These are phyloP conservation scores for Trachythela sp. DNA, from an alignment of 64 coral and sea anemone species.

Conservation along the genomic window DNA sequence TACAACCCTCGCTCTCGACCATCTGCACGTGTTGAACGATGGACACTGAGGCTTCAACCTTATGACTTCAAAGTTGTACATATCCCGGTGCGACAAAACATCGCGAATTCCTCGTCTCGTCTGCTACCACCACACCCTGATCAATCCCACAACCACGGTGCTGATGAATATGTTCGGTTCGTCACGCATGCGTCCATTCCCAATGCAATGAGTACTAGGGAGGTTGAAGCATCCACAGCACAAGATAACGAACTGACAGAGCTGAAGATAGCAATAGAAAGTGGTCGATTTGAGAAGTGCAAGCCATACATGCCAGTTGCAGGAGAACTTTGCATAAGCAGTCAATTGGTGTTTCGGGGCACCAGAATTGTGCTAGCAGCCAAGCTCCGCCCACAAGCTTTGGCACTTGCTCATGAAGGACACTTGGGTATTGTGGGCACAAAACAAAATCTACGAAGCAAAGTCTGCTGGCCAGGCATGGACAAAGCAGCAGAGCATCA, in stretches of 20 bases:
- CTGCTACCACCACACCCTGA: background rate
- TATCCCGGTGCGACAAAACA: background rate
- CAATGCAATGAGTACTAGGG: too few relatives aligned
- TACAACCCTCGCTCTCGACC: too few relatives aligned
- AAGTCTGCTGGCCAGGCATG: too few relatives aligned
- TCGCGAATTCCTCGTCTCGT: background rate
- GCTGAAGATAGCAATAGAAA: background rate
- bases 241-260: background rate
- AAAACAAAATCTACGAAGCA: too few relatives aligned
- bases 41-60: too few relatives aligned
- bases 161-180: background rate
- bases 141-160: background rate
- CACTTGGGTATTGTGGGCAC: too few relatives aligned
- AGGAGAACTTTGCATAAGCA: constrained; percentile 6
- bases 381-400: too few relatives aligned
- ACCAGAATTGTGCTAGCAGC: background rate
- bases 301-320: too few relatives aligned
- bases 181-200: too few relatives aligned
- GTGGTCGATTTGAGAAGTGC: background rate
- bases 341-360: background rate
- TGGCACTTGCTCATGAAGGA: too few relatives aligned
- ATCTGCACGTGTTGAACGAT: too few relatives aligned
- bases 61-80: background rate
- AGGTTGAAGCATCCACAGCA: background rate
- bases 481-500: too few relatives aligned